Evolutionary conservation across 2,113 vertebrate genomes (phyloP).

Genomic region (Paratilapia polleni): DNA sequence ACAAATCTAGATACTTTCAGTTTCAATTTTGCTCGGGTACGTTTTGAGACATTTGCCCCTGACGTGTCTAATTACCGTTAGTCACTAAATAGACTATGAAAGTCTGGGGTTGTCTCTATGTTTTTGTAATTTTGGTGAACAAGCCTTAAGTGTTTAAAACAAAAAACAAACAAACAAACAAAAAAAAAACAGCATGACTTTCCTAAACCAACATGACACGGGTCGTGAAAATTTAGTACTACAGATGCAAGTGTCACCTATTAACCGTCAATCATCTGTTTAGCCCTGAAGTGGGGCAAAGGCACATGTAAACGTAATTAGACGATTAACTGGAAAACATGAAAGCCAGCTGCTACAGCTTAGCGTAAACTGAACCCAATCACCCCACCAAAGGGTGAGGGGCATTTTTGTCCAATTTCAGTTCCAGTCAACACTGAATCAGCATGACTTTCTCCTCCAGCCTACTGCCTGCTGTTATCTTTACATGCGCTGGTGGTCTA

Average conservation of each 20-base stretch:
- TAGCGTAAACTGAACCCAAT: slow-evolving; percentile 30
- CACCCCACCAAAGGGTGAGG: not conserved
- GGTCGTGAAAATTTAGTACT: not conserved
- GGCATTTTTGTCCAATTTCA: not conserved
- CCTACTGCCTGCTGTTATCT: not conserved
- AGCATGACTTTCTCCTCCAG: not conserved
- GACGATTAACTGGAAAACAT: slow-evolving; percentile 27
- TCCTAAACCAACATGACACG: rapidly evolving
- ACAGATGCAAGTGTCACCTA: not conserved
- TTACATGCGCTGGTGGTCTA: not conserved
- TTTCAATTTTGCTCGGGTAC: not conserved
- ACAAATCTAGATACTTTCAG: not conserved
- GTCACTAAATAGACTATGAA: not conserved
- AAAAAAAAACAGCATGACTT: not conserved
- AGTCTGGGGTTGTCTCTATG: rapidly evolving
- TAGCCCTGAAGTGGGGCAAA: not conserved
- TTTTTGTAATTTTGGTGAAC: not conserved
- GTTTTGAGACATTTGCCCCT: not conserved
- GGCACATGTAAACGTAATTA: not conserved
- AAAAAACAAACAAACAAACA: too few relatives aligned
- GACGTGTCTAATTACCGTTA: not conserved
- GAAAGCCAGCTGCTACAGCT: slow-evolving; percentile 40
- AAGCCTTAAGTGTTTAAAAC: not conserved
- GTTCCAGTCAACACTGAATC: not conserved
- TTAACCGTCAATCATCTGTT: not conserved